These are phyloP conservation scores for Maconellicoccus hirsutus DNA, from an alignment of 1,140 invertebrate species.

Conservation along the genomic window DNA sequence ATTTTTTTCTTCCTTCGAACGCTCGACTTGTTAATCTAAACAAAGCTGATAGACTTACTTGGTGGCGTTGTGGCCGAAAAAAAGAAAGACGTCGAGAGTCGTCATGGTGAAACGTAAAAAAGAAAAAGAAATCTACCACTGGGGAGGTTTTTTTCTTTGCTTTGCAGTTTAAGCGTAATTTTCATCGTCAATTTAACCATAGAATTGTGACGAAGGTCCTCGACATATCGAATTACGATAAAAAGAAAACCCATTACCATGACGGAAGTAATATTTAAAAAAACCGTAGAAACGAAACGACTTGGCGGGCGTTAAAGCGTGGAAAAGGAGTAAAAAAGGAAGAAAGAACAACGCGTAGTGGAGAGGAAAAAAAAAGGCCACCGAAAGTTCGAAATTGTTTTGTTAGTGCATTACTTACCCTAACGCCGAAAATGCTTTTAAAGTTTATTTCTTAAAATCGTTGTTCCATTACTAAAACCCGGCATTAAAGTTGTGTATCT, in stretches of 20 bases:
- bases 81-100: too few relatives aligned
- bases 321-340: neutral
- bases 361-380: neutral
- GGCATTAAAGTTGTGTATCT: conserved; percentile 8
- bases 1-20: too few relatives aligned
- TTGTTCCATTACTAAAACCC: conserved; percentile 8
- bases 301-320: neutral
- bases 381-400: conserved; percentile 4
- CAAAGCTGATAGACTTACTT: too few relatives aligned
- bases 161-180: neutral
- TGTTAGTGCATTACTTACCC: conserved; percentile 7
- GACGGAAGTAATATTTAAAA: conserved; percentile 5
- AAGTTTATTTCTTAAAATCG: conserved; percentile 9
- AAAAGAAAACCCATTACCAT: neutral
- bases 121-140: too few relatives aligned
- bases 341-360: neutral
- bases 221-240: neutral
- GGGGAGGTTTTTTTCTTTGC: too few relatives aligned
- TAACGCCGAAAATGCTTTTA: conserved; percentile 8
- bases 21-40: too few relatives aligned
- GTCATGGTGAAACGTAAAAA: too few relatives aligned
- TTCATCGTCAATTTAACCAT: neutral
- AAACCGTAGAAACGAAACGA: neutral
- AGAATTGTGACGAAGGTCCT: neutral
- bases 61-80: too few relatives aligned